phyloP scores from a whole-genome alignment of 1,140 invertebrate genomes.

The Platorchestia sp. region DNA sequence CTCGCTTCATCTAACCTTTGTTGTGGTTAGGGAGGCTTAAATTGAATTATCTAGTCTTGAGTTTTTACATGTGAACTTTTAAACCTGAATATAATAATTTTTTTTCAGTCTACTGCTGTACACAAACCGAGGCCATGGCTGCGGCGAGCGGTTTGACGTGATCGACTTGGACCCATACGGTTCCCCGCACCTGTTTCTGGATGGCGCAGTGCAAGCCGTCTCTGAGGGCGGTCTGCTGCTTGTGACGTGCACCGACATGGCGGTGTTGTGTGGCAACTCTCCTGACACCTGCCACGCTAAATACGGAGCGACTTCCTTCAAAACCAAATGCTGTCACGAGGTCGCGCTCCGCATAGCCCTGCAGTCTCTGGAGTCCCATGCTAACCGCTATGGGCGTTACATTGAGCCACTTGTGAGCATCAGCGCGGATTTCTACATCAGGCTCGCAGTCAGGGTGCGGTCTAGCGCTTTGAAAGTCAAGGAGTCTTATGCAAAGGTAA shows the following conservation, averaged over 20 bases:
- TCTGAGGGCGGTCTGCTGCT: slow-evolving; percentile 82
- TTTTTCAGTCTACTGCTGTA: slow-evolving; percentile 87
- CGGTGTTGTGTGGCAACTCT: slow-evolving; percentile 94
- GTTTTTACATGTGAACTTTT: too few relatives aligned
- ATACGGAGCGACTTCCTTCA: slow-evolving; percentile 92
- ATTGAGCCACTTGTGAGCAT: slow-evolving; percentile 92
- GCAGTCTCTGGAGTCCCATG: slow-evolving; percentile 90
- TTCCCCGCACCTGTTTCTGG: slow-evolving; percentile 92
- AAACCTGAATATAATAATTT: slow-evolving; percentile 43
- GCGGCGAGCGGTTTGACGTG: slow-evolving; percentile 83
- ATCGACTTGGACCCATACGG: slow-evolving; percentile 99
- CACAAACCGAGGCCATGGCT: slow-evolving; percentile 77
- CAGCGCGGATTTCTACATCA: slow-evolving; percentile 97
- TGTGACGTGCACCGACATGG: slow-evolving; percentile 98
- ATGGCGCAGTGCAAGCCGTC: slow-evolving; percentile 88
- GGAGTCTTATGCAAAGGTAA: slow-evolving; percentile 72
- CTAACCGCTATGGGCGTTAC: slow-evolving; percentile 92
- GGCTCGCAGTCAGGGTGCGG: slow-evolving; percentile 92
- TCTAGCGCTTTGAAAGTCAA: slow-evolving; percentile 87
- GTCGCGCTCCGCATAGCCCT: slow-evolving; percentile 93
- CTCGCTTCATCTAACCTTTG: too few relatives aligned
- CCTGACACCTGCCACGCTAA: slow-evolving; percentile 94
- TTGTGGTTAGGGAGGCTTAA: too few relatives aligned
- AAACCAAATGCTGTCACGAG: slow-evolving; percentile 94
- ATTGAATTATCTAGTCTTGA: too few relatives aligned